phyloP scores from a whole-genome alignment of 2,797 vertebrate species.

The Knipowitschia caucasica region DNA sequence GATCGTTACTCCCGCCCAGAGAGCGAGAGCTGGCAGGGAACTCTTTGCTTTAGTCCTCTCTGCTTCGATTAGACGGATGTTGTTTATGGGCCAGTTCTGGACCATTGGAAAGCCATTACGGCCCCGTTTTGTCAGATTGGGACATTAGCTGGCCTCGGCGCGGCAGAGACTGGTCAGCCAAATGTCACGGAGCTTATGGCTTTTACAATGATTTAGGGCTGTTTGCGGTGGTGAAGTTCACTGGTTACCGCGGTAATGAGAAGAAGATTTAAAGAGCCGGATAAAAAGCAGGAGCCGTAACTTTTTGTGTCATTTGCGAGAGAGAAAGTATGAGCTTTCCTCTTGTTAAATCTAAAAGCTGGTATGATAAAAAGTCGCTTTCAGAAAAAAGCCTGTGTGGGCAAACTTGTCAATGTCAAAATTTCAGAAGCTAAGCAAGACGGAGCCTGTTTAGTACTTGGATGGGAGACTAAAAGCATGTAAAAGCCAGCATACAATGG shows the following conservation, averaged over 20 bases:
- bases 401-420: too few species aligned
- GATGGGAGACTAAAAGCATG: too few species aligned
- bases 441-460: too few species aligned
- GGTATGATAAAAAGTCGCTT: too few species aligned
- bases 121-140: slow-evolving; percentile 39
- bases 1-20: slow-evolving; percentile 58
- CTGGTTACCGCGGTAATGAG: slow-evolving; percentile 26
- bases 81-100: slow-evolving; percentile 67
- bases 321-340: not conserved
- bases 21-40: slow-evolving; percentile 28
- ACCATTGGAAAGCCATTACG: slow-evolving; percentile 59
- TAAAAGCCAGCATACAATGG: too few species aligned
- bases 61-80: slow-evolving; percentile 62
- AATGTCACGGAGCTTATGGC: slow-evolving; percentile 59
- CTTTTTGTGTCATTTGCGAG: not conserved
- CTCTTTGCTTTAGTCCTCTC: slow-evolving; percentile 48
- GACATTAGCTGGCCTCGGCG: slow-evolving; percentile 58
- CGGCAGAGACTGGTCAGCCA: slow-evolving; percentile 45
- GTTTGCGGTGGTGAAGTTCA: slow-evolving; percentile 42
- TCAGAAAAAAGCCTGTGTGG: too few species aligned
- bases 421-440: too few species aligned
- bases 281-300: slow-evolving; percentile 15
- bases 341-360: not conserved
- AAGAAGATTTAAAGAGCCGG: slow-evolving; percentile 11
- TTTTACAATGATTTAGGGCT: slow-evolving; percentile 50